These are phyloP conservation scores for Parasteatoda tepidariorum DNA, from an alignment of 1,140 invertebrate species.

Conservation along the genomic window DNA sequence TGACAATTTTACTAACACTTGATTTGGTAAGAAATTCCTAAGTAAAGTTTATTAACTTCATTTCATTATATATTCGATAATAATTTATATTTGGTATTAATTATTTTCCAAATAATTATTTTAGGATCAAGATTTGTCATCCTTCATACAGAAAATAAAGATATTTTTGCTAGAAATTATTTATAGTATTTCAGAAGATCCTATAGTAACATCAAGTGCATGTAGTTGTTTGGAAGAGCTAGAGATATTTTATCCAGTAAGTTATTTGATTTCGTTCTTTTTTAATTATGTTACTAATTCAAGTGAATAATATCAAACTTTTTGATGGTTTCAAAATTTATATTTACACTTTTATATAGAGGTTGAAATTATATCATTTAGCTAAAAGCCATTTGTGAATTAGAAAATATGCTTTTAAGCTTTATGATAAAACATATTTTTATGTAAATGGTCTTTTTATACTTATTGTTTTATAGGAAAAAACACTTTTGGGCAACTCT, in stretches of 20 bases:
- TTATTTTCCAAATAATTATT: not conserved
- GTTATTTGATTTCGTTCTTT: not conserved
- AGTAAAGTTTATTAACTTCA: not conserved
- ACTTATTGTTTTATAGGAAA: too few species aligned
- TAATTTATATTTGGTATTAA: not conserved
- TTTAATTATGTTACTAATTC: not conserved
- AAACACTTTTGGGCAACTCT: too few species aligned
- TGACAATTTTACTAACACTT: conserved; percentile 25
- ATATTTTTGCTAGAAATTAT: conserved; percentile 27
- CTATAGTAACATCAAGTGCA: conserved; percentile 21
- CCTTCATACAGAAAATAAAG: conserved; percentile 5
- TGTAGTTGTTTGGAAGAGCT: conserved; percentile 59
- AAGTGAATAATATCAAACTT: too few species aligned
- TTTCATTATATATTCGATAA: not conserved
- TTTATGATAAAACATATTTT: too few species aligned
- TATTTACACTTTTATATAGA: too few species aligned
- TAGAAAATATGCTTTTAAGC: too few species aligned
- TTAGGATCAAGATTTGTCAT: conserved; percentile 8
- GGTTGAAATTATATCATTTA: too few species aligned
- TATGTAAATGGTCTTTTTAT: too few species aligned
- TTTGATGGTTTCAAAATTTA: too few species aligned
- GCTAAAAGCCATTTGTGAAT: too few species aligned
- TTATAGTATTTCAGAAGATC: conserved; percentile 8
- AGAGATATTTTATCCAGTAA: conserved; percentile 47
- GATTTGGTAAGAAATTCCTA: conserved; percentile 22